Base-by-base conservation (phyloP, 2,113 vertebrate species). In the Amia ocellicauda region DNA sequence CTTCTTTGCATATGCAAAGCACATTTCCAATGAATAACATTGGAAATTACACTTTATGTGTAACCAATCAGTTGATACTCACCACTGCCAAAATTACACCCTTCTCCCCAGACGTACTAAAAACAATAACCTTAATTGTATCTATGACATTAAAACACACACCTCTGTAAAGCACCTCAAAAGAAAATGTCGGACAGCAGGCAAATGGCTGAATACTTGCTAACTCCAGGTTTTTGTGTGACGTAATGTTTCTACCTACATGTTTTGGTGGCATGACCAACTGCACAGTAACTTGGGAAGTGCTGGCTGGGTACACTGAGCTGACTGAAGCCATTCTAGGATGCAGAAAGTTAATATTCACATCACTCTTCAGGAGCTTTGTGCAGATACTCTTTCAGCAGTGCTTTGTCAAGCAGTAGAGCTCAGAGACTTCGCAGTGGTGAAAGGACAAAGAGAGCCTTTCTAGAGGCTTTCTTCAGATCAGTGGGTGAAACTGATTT, bases 241-340 rank as follows among this genome's bases (percentile, higher is more conserved):
- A 36, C 31, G 31, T n/a, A 47, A n/a, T 47, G 43, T 13, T 47
- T 47, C 43, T 17, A n/a, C 43, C 17, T n/a, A 16, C 43, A 36
- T 10, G 31, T 36, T 10, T 36, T 28, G 2, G 53, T 19, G 29
- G 23, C 31, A 11, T 8, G 20, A 58, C 36, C 56, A 31, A 8
- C 31, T 13, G 36, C 29, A 58, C 31, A 23, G 36, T 41, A 19
- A 58, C 56, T n/a, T 3, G 31, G 19, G 36, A 20, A 20, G 36
- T 19, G 8, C 36, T 58, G 56, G 56, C 56, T 41, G 29, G 29
- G 9, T 28, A 41, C 19, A 11, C n/a, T 22, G 53, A 58, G 31
- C 19, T 41, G 31, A 10, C 56, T 58, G 56, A 58, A 58, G 20
- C 56, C 56, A 58, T 20, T 41, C 31, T 13, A 28, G 36, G 29